Percentiles rank a stretch among this genome's conserved stretches.
Conservation (phyloP, 1,140 invertebrate species). For the Carposina sasakii region DNA sequence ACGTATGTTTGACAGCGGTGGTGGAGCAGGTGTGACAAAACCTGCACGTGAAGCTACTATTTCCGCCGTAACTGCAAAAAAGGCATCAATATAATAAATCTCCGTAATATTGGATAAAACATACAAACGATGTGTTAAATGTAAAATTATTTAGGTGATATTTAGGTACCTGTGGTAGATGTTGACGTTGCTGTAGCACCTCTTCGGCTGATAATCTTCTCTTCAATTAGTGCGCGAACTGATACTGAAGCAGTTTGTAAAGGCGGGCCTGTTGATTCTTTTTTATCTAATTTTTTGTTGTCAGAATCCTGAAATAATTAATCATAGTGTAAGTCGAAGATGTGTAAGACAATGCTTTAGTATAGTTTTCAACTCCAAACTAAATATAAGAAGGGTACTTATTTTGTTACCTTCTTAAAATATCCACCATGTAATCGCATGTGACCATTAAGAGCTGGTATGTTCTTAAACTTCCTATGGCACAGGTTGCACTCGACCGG, state of each 20-base stretch:
- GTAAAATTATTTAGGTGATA: neutral
- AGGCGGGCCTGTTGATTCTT: slow-evolving; percentile 84
- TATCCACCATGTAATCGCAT: slow-evolving; percentile 97
- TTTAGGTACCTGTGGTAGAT: slow-evolving; percentile 38
- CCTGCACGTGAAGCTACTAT: slow-evolving; percentile 54
- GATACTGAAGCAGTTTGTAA: slow-evolving; percentile 91
- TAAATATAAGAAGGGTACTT: too few species aligned
- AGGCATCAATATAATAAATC: neutral
- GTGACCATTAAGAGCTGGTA: slow-evolving; percentile 96
- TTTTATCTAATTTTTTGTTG: slow-evolving; percentile 88
- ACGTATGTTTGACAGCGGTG: slow-evolving; percentile 74
- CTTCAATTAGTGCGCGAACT: slow-evolving; percentile 89
- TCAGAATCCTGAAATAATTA: slow-evolving; percentile 89
- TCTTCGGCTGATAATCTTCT: slow-evolving; percentile 92
- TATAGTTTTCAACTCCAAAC: too few species aligned
- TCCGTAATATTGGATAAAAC: neutral
- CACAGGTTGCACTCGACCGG: slow-evolving; percentile 96
- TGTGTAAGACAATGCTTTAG: too few species aligned
- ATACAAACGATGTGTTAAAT: neutral
- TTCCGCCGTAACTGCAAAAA: slow-evolving; percentile 56
- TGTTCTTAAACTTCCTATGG: slow-evolving; percentile 96
- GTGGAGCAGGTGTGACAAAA: slow-evolving; percentile 63
- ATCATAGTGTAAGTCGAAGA: too few species aligned
- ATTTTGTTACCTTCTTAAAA: slow-evolving; percentile 90
- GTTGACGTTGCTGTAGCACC: slow-evolving; percentile 46